Evolutionary conservation across 2,888 invertebrate genomes (phyloP).

Genomic region (Platycnemis pennipes): DNA sequence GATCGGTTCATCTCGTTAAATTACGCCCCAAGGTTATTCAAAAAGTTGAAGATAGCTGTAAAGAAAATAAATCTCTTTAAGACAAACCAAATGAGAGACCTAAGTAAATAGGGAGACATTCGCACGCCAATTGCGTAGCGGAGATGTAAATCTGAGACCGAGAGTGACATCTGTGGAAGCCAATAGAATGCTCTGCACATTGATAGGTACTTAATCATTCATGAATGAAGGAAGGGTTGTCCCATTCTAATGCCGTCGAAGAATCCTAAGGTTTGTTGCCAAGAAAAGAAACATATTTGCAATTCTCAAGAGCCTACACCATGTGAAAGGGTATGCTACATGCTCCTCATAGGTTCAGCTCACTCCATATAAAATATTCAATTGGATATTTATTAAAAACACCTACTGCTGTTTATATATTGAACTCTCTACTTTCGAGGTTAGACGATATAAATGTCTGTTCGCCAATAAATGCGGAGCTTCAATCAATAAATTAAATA

Average conservation of each 20-base stretch:
- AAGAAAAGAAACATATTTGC: neutral
- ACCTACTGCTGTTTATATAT: too few species aligned
- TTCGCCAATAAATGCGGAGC: too few species aligned
- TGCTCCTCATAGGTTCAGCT: too few species aligned
- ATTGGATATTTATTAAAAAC: too few species aligned
- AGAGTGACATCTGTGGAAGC: constrained; percentile 33
- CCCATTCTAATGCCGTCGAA: neutral
- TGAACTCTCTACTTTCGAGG: too few species aligned
- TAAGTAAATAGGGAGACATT: neutral
- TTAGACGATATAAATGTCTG: too few species aligned
- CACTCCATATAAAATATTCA: too few species aligned
- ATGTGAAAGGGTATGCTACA: neutral
- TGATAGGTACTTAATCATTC: constrained; percentile 12
- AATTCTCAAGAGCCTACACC: neutral
- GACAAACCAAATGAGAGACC: neutral
- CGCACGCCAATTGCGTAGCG: neutral
- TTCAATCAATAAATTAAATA: too few species aligned
- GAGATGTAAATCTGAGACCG: constrained; percentile 7
- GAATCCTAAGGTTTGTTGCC: neutral
- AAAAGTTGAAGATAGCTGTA: neutral
- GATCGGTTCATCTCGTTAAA: neutral
- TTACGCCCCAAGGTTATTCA: neutral
- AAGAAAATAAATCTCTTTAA: neutral
- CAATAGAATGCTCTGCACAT: constrained; percentile 7
- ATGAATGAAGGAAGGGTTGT: neutral